Evolutionary conservation across 2,888 invertebrate species (phyloP).

Genomic region (Ethmia dodecea): DNA sequence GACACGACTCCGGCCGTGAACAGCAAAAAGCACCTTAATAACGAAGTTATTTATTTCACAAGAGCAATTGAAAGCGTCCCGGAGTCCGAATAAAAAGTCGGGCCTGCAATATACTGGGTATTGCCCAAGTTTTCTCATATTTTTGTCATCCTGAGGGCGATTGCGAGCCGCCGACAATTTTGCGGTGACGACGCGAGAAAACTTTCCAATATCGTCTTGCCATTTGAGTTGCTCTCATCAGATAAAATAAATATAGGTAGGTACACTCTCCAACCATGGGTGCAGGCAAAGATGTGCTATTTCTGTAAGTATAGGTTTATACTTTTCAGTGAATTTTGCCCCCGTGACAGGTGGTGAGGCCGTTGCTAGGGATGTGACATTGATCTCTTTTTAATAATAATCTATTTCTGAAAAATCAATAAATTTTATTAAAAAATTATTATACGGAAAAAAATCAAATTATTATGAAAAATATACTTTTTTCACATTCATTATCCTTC

Average conservation of each 20-base stretch:
- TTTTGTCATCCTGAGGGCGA: slow-evolving; percentile 33
- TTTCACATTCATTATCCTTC: too few relatives aligned
- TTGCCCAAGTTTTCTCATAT: slow-evolving; percentile 51
- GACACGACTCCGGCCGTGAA: neutral
- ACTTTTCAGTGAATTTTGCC: neutral
- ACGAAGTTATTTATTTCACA: slow-evolving; percentile 33
- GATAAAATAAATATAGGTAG: neutral
- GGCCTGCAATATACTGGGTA: slow-evolving; percentile 32
- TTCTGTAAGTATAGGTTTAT: neutral
- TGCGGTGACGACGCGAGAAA: neutral
- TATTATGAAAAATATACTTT: too few relatives aligned
- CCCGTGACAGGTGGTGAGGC: too few relatives aligned
- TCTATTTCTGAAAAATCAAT: too few relatives aligned
- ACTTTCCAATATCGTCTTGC: neutral
- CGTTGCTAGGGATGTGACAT: too few relatives aligned
- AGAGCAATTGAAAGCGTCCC: slow-evolving; percentile 35
- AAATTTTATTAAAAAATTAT: too few relatives aligned
- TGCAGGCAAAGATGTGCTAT: neutral
- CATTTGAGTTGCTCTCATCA: neutral
- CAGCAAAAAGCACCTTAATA: slow-evolving; percentile 23
- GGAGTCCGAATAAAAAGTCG: slow-evolving; percentile 26
- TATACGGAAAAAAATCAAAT: too few relatives aligned
- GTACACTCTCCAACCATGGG: neutral
- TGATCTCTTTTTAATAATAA: too few relatives aligned
- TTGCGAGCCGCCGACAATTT: neutral